phyloP scores from a whole-genome alignment of 2,888 invertebrate species.

The Oscheius sp. region DNA sequence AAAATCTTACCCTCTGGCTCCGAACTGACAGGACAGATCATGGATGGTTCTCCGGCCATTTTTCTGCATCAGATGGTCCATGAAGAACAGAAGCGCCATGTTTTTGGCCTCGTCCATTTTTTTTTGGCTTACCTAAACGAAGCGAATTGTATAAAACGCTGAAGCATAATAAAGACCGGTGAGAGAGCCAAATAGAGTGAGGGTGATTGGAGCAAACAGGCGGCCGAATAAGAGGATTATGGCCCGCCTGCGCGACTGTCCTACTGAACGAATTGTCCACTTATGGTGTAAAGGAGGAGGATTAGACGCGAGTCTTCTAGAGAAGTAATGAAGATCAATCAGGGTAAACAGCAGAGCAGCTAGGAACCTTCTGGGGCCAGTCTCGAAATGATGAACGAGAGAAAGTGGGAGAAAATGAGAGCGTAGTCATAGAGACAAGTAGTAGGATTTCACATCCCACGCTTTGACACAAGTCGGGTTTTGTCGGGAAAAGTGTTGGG shows the following conservation, averaged over 20 bases:
- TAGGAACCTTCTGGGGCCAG: no score
- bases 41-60: slow-evolving; percentile 66
- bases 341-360: background rate
- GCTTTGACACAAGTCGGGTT: no score
- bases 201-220: slow-evolving; percentile 14
- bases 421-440: background rate
- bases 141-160: slow-evolving; percentile 4
- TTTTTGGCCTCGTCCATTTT: slow-evolving; percentile 75
- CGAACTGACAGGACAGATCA: slow-evolving; percentile 97
- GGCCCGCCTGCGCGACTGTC: slow-evolving; percentile 21
- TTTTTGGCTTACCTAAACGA: slow-evolving; percentile 52
- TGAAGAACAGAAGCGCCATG: slow-evolving; percentile 95
- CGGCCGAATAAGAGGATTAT: slow-evolving; percentile 28
- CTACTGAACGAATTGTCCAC: slow-evolving; percentile 1
- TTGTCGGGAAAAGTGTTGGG: slow-evolving; percentile 19
- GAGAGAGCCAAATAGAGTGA: slow-evolving; percentile 1
- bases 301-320: slow-evolving; percentile 6
- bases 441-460: background rate
- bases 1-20: slow-evolving; percentile 82
- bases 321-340: no score
- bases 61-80: slow-evolving; percentile 95
- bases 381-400: no score
- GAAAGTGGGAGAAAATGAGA: background rate
- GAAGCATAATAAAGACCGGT: slow-evolving; percentile 16
- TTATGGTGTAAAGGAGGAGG: slow-evolving; percentile 13